Evolutionary conservation across 2,888 invertebrate species (phyloP), one percentile per base, ranked within the genome.

Genomic region (Brachypterus glaber): DNA sequence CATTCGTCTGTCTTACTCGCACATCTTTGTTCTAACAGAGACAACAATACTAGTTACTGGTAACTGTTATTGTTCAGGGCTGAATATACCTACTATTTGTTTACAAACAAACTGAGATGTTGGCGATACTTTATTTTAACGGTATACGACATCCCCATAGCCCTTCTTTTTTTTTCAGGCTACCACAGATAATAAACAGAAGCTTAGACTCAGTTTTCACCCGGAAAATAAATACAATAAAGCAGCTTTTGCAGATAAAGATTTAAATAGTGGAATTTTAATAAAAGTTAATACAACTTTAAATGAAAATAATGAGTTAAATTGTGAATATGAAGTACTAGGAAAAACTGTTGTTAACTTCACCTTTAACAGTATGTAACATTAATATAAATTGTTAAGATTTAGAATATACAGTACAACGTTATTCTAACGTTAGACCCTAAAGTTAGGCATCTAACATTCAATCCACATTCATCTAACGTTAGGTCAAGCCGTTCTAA

Each of bases 181-280:
- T 18, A 51, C 53, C 27, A 37, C 47, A 14, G 53, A 53, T 31
- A 39, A 43, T n/a, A 49, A 49, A 29, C 48, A 42, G 25, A 53
- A 50, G 43, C 42, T 62, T 4, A 82, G 86, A 47, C 58, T 95
- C 9, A 71, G 74, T 38, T 91, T 82, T 59, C 77, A 90, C 50
- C 88, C 90, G 0, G 73, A 81, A 1, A 90, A 92, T 66, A 74
- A 77, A 9, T 90, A 74, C 58, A 76, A 82, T 43, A 91, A 90
- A 59, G 79, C 86, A 30, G 71, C 79, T 1, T 77, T 73, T 63
- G 86, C 82, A 0, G 86, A 86, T 49, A 68, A 72, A 41, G 72
- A 73, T 43, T 68, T 68, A 36, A 73, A 77, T 1, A 73, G 79
- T 2, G 85, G 83, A 4, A 67, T 93, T 12, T 59, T 93, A 31